phyloP scores from a whole-genome alignment of 2,888 invertebrate species.

The Torymus texanus region DNA sequence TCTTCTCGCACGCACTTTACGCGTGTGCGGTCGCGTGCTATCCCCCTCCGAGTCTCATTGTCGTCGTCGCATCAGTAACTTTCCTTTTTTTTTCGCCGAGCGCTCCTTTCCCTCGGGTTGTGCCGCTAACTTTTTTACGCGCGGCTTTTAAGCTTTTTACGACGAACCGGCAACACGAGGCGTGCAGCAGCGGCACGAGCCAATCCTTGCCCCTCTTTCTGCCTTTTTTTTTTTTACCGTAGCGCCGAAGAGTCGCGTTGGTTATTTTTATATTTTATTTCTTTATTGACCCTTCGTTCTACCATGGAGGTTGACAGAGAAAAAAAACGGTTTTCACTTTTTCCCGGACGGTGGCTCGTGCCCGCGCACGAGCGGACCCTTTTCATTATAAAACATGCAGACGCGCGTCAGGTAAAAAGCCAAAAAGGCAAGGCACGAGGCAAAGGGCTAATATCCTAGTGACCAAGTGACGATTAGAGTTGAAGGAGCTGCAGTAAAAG shows the following conservation, averaged over 20 bases:
- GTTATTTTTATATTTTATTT: slow-evolving; percentile 44
- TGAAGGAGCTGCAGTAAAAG: slow-evolving; percentile 26
- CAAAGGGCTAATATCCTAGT: neutral
- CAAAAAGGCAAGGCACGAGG: slow-evolving; percentile 10
- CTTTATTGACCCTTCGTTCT: slow-evolving; percentile 28
- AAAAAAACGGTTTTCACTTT: slow-evolving; percentile 48
- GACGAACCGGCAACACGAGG: too few relatives aligned
- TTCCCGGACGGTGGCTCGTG: slow-evolving; percentile 1
- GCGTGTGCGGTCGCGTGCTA: too few relatives aligned
- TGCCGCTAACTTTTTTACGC: slow-evolving; percentile 8
- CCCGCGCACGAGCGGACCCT: slow-evolving; percentile 18
- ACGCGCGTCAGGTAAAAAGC: slow-evolving; percentile 7
- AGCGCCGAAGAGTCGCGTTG: neutral
- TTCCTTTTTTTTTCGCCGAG: slow-evolving; percentile 1
- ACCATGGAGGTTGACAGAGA: neutral
- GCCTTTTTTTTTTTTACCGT: slow-evolving; percentile 10
- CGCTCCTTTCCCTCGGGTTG: neutral
- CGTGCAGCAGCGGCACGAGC: slow-evolving; percentile 32
- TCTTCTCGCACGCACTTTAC: neutral
- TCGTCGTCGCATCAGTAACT: neutral
- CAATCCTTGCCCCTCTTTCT: slow-evolving; percentile 40
- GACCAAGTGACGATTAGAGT: slow-evolving; percentile 13
- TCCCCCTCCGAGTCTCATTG: too few relatives aligned
- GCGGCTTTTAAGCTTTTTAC: neutral
- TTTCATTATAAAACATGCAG: neutral